These are phyloP conservation scores for Protosalanx chinensis DNA, from an alignment of 2,797 vertebrate species.

Conservation along the genomic window DNA sequence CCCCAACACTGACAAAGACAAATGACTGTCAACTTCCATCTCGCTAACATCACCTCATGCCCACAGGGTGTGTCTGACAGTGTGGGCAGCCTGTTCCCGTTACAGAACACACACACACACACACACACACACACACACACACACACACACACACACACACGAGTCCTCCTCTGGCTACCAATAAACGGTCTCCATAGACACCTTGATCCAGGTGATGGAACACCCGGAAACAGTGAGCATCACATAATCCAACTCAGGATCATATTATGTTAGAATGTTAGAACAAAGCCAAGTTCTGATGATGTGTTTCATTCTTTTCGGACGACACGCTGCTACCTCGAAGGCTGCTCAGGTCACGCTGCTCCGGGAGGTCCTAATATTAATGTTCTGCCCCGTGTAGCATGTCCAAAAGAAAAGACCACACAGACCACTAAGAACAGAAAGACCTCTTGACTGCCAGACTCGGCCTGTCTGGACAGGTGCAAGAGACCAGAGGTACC, in stretches of 20 bases:
- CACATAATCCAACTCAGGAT: neutral
- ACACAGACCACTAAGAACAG: constrained; percentile 42
- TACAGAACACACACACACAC: neutral
- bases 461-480: constrained; percentile 1
- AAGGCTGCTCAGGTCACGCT: constrained; percentile 33
- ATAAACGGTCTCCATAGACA: neutral
- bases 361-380: constrained; percentile 40
- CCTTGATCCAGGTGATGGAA: neutral
- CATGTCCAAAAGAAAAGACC: constrained; percentile 31
- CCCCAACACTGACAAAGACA: constrained; percentile 24
- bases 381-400: constrained; percentile 45
- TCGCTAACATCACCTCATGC: neutral
- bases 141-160: too few relatives aligned
- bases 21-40: constrained; percentile 21
- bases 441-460: constrained; percentile 7
- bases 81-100: neutral
- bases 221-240: neutral
- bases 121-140: too few relatives aligned
- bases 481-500: neutral
- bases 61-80: neutral
- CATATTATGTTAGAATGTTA: neutral
- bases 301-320: constrained; percentile 33
- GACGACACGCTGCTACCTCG: constrained; percentile 28
- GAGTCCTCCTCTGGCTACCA: neutral
- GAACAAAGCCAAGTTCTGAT: neutral